Percentiles rank a stretch among this genome's conserved stretches.
phyloP scores from a whole-genome alignment of 2,113 vertebrate genomes.

The Salvelinus namaycush region DNA sequence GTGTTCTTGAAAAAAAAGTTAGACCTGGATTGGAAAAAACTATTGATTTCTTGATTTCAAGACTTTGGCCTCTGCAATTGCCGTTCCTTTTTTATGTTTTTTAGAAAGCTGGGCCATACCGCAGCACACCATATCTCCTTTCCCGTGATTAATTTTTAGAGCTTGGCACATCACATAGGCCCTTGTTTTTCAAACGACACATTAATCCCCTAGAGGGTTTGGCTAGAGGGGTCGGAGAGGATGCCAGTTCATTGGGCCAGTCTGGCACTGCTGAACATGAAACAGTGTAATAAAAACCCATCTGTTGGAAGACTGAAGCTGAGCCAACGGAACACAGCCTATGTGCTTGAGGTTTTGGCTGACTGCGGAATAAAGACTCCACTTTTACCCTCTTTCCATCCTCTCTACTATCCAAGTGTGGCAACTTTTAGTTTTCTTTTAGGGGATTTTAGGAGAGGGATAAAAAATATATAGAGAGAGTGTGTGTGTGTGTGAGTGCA shows the following conservation, averaged over 20 bases:
- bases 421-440: background rate
- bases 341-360: slow-evolving; percentile 20
- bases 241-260: slow-evolving; percentile 36
- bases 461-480: background rate
- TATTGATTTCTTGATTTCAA: background rate
- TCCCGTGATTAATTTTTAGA: slow-evolving; percentile 35
- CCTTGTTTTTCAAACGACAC: slow-evolving; percentile 54
- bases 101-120: slow-evolving; percentile 35
- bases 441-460: background rate
- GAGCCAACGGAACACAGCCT: slow-evolving; percentile 44
- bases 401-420: background rate
- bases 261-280: slow-evolving; percentile 59
- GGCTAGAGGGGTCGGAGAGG: slow-evolving; percentile 11
- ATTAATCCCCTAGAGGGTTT: slow-evolving; percentile 44
- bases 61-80: slow-evolving; percentile 1
- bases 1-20: too few species aligned
- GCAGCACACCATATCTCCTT: slow-evolving; percentile 24
- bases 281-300: slow-evolving; percentile 71
- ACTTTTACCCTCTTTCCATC: background rate
- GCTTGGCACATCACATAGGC: slow-evolving; percentile 37
- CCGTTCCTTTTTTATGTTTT: slow-evolving; percentile 34
- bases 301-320: slow-evolving; percentile 58
- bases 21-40: background rate
- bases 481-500: too few species aligned
- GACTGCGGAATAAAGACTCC: slow-evolving; percentile 7